Base-by-base conservation (phyloP, 1,140 invertebrate species). In the Lucilia sericata region DNA sequence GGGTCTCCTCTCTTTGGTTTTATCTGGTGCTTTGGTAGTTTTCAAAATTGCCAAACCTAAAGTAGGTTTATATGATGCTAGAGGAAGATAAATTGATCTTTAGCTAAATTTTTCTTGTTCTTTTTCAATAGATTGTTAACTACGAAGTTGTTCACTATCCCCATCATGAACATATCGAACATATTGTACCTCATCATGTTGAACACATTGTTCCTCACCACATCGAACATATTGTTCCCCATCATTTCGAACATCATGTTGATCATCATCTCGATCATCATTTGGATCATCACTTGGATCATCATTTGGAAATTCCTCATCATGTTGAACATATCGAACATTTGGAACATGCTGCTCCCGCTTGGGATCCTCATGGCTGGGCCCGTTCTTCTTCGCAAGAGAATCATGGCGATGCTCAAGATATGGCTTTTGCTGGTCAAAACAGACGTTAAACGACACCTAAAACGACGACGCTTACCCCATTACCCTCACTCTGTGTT, bases 1-100 rank as follows among this genome's bases (percentile, higher is more conserved):
- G 85, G 96, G 95, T 87, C 93, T 97, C n/a, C 93, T 97, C 17
- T 96, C 96, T 1, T 91, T 97, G 85, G 96, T 96, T 17, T 91
- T 96, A 14, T 96, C 95, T 87, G 96, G 95, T 83, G 96, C 96
- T 49, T 93, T 96, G 93, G 92, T 96, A 60, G 95, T 96, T 87
- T 96, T 96, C 92, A 96, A 96, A 91, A 93, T 96, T 87, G 95
- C 95, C 84, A 96, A 96, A 87, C 96, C 96, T 84, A 96, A 96
- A 89, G 94, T 95, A 85, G 78, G 25, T 13, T 21, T n/a, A 9
- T 19, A 30, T 60, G 10, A 14, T 10, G 2, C 19, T 60, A 4
- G 4, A 13, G 12, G 14, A 60, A 3, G 2, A 17, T 5, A n/a
- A n/a, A 17, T 30, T 30, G 17, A 0, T 2, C 55, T n/a, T n/a